Percentiles rank a stretch among this genome's conserved stretches.
Evolutionary conservation across 53 echinoderm and acorn worm species (phyloP).

Genomic region (Holothuria scabra): DNA sequence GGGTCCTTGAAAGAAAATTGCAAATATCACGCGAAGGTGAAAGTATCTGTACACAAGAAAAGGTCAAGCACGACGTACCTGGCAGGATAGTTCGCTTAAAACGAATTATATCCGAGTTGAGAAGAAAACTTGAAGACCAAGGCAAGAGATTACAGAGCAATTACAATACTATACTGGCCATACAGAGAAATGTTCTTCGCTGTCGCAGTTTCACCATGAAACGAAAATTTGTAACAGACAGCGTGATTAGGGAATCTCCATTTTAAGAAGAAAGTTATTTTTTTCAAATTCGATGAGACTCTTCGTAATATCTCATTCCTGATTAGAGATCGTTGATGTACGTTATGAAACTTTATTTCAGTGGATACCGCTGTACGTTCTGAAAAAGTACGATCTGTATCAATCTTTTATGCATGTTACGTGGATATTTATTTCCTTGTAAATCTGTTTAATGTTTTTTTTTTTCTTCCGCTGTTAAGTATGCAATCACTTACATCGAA

Average conservation of each 20-base stretch:
- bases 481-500: too few relatives aligned
- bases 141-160: conserved; percentile 78
- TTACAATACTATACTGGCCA: conserved; percentile 80
- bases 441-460: too few relatives aligned
- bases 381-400: too few relatives aligned
- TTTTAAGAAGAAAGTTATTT: conserved; percentile 44
- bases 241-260: conserved; percentile 69
- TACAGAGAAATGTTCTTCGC: conserved; percentile 85
- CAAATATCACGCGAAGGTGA: conserved; percentile 88
- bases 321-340: too few relatives aligned
- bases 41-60: conserved; percentile 71
- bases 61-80: conserved; percentile 63
- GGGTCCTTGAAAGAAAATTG: conserved; percentile 83
- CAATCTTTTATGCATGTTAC: too few relatives aligned
- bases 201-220: conserved; percentile 83
- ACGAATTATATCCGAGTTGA: conserved; percentile 76
- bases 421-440: too few relatives aligned
- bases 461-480: too few relatives aligned
- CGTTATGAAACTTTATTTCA: too few relatives aligned
- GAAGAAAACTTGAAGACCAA: conserved; percentile 80
- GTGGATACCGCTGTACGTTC: too few relatives aligned
- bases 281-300: too few relatives aligned
- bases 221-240: conserved; percentile 44
- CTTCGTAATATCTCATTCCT: too few relatives aligned
- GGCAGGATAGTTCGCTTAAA: conserved; percentile 86